A percentile compares a stretch with the other conserved stretches of the same genome.
Conservation (phyloP, 2,797 vertebrate species). For the Micropoecilia bifurca region DNA sequence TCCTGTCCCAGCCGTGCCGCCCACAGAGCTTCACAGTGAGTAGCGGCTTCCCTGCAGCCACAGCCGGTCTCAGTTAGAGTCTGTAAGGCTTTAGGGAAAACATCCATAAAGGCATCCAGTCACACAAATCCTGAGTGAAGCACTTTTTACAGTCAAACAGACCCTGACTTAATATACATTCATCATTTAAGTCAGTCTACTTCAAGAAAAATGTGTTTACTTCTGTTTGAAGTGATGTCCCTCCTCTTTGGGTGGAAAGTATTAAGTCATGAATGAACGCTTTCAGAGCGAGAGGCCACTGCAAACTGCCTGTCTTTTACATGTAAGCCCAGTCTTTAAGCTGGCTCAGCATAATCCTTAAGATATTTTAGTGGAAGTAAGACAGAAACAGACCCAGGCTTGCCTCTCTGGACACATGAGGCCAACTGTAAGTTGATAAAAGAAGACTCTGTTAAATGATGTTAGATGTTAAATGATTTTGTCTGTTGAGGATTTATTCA, state of each 20-base stretch:
- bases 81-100: constrained; percentile 3
- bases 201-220: constrained; percentile 62
- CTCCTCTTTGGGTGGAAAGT: constrained; percentile 52
- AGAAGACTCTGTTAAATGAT: constrained; percentile 26
- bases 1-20: constrained; percentile 56
- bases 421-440: constrained; percentile 33
- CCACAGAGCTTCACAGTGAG: constrained; percentile 81
- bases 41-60: constrained; percentile 25
- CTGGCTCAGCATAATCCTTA: constrained; percentile 56
- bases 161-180: constrained; percentile 55
- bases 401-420: constrained; percentile 49
- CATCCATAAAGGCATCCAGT: constrained; percentile 35
- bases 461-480: constrained; percentile 15
- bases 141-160: constrained; percentile 46
- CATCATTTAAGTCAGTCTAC: constrained; percentile 46
- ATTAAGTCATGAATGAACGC: constrained; percentile 67
- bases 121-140: constrained; percentile 27
- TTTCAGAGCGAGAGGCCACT: constrained; percentile 45
- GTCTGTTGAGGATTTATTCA: not conserved
- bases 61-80: constrained; percentile 16
- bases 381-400: constrained; percentile 39
- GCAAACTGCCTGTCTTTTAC: constrained; percentile 37
- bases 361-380: constrained; percentile 42
- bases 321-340: constrained; percentile 52
- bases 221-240: constrained; percentile 43